These are phyloP conservation scores for Nemotelus pantherinus DNA, from an alignment of 2,888 invertebrate genomes.

Conservation along the genomic window DNA sequence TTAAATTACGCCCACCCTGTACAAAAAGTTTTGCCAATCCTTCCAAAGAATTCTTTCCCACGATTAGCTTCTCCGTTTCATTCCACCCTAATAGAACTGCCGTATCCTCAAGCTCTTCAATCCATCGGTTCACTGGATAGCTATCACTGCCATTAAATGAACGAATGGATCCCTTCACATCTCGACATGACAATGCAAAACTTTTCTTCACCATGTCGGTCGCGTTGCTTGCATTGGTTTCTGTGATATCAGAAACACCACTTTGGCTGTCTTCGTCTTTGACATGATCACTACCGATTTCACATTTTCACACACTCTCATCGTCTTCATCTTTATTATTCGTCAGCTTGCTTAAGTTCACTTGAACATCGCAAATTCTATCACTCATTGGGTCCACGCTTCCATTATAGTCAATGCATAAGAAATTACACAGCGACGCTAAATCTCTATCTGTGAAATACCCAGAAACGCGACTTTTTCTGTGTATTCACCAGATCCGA, in stretches of 20 bases:
- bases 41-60: neutral
- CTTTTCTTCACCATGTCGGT: too few relatives aligned
- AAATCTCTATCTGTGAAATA: neutral
- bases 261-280: too few relatives aligned
- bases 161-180: too few relatives aligned
- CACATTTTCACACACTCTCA: neutral
- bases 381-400: neutral
- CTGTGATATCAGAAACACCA: too few relatives aligned
- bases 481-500: neutral
- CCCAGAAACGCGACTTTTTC: neutral
- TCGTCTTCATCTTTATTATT: neutral
- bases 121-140: too few relatives aligned
- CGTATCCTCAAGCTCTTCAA: neutral
- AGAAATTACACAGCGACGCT: neutral
- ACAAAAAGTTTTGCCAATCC: conserved; percentile 3
- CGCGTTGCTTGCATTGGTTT: too few relatives aligned
- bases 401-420: neutral
- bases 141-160: too few relatives aligned
- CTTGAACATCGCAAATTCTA: neutral
- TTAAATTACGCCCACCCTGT: neutral
- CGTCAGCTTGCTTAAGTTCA: neutral
- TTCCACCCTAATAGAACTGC: neutral
- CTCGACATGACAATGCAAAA: too few relatives aligned
- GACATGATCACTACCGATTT: too few relatives aligned
- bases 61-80: neutral